Evolutionary conservation across 2,113 vertebrate species (phyloP).

Genomic region (Acanthisitta chloris): DNA sequence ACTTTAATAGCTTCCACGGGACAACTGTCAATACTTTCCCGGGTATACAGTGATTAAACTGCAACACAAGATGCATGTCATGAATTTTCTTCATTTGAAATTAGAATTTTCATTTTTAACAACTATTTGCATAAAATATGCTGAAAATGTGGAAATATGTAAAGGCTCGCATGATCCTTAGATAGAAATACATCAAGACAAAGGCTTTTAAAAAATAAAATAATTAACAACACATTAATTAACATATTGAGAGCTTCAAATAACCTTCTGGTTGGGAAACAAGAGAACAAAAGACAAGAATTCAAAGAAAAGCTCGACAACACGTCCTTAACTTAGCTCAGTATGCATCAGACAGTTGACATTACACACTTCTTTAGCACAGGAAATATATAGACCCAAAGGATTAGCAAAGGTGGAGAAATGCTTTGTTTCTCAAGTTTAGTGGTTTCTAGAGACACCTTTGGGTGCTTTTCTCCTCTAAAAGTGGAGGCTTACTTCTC

Average conservation of each 20-base stretch:
- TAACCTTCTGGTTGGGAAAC: constrained; percentile 5
- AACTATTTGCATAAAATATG: constrained; percentile 81
- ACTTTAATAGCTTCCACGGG: constrained; percentile 99
- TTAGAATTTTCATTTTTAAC: constrained; percentile 90
- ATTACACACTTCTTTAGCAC: neutral
- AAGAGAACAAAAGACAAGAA: neutral
- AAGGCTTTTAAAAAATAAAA: neutral
- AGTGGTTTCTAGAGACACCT: neutral
- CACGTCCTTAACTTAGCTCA: neutral
- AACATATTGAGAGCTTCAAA: constrained; percentile 26
- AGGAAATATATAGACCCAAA: neutral
- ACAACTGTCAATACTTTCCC: constrained; percentile 99
- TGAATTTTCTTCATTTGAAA: constrained; percentile 90
- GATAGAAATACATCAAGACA: constrained; percentile 13
- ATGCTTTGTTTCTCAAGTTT: neutral
- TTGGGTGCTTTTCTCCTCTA: neutral
- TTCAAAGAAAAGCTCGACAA: neutral
- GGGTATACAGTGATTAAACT: constrained; percentile 98
- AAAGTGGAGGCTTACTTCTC: neutral
- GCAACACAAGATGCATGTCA: constrained; percentile 88
- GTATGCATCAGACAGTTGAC: neutral
- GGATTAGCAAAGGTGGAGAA: neutral
- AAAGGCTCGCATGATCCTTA: constrained; percentile 49
- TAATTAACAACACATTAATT: constrained; percentile 12
- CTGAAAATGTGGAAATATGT: constrained; percentile 65